Evolutionary conservation across 1,140 invertebrate species (phyloP).

Genomic region (Drosophila sp.): DNA sequence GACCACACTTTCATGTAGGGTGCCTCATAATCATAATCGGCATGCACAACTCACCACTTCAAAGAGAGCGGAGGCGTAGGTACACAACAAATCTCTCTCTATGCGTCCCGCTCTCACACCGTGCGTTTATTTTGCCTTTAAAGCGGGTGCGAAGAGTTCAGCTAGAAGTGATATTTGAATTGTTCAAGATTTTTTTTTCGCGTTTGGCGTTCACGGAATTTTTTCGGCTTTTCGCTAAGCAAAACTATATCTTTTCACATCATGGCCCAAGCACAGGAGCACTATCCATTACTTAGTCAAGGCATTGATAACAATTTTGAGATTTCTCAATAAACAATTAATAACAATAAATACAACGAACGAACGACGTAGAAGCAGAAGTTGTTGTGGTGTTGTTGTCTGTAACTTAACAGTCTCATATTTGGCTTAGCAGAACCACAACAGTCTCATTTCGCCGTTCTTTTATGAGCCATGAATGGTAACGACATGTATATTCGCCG

Average conservation of each 20-base stretch:
- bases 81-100: constrained; percentile 79
- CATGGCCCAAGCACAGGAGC: constrained; percentile 53
- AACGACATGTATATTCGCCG: too few species aligned
- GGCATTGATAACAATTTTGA: constrained; percentile 47
- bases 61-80: constrained; percentile 68
- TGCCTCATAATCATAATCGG: constrained; percentile 69
- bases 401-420: too few species aligned
- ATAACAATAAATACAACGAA: constrained; percentile 38
- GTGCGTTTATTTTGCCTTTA: constrained; percentile 58
- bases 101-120: constrained; percentile 51
- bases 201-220: constrained; percentile 62
- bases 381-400: too few species aligned
- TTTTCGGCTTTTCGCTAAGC: constrained; percentile 40
- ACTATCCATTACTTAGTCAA: constrained; percentile 56
- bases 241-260: constrained; percentile 46
- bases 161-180: constrained; percentile 72
- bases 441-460: too few species aligned
- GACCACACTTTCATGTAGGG: constrained; percentile 56
- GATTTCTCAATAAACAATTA: constrained; percentile 50
- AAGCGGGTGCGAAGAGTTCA: constrained; percentile 56
- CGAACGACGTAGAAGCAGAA: constrained; percentile 70
- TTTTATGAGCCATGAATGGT: too few species aligned
- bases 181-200: constrained; percentile 73
- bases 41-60: constrained; percentile 76
- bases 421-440: too few species aligned